Evolutionary conservation across 2,797 vertebrate genomes (phyloP), one percentile per base, ranked within the genome.

Genomic region (Epinephelus coioides): DNA sequence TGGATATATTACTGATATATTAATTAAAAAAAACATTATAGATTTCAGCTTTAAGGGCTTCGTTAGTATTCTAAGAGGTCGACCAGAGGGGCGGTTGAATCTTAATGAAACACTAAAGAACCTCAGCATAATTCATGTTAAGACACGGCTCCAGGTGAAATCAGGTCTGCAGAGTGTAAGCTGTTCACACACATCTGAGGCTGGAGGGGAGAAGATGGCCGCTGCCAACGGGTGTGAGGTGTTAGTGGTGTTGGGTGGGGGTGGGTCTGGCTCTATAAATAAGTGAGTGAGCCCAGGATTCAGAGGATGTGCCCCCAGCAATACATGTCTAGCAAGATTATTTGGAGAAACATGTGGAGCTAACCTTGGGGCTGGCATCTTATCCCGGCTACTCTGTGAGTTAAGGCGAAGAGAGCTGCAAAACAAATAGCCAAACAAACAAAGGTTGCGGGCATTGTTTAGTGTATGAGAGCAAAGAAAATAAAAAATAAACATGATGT

Each of bases 381-480:
- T 97, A 98, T 97, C 96, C 97, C 96, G 96, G 96, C 95, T 97
- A 98, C 94, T 96, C 97, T 98, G 97, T 96, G 97, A 95, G 96
- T 97, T 97, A 99, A 97, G 97, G 96, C 94, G 98, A 96, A 97
- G 98, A 97, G 96, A 90, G 98, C 98, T 99, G 98, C 95, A 99
- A 99, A 97, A 99, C 96, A 98, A 96, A 97, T 93, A 96, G 96
- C 97, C 97, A 96, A 95, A 95, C 95, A 96, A 95, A 95, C 95
- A 96, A 93, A 95, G 95, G 96, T 95, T 96, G 95, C 95, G 94
- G 94, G 91, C 95, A 93, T 62, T 95, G 85, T 84, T 96, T 94
- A 93, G 92, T 90, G 47, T 76, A 78, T 82, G 76, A 65, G 73
- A 81, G 73, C 50, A 38, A 60, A 78, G 70, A 84, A 56, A 80